phyloP scores from a whole-genome alignment of 2,888 invertebrate species.

The Pandemis corylana region DNA sequence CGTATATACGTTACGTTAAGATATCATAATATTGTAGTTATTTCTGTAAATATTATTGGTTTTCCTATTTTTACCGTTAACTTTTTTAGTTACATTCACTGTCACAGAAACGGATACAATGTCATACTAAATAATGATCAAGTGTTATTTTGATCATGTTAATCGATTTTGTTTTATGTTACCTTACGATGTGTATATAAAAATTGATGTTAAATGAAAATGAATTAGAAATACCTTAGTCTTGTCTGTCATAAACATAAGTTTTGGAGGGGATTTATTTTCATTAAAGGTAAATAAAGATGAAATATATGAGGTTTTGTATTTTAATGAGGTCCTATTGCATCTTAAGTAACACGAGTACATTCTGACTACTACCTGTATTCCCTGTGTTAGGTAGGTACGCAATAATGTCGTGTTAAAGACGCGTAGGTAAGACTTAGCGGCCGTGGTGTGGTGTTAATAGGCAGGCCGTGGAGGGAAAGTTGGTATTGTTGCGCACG shows the following conservation, averaged over 20 bases:
- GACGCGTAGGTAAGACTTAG: conserved; percentile 1
- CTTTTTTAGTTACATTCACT: not conserved
- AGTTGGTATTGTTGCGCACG: conserved; percentile 58
- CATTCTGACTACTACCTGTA: not conserved
- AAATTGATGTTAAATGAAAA: conserved; percentile 24
- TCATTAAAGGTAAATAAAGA: conserved; percentile 69
- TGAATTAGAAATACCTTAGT: conserved; percentile 44
- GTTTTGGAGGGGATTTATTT: conserved; percentile 64
- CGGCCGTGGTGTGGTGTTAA: conserved; percentile 15
- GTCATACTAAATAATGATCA: conserved; percentile 1
- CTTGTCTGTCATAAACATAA: conserved; percentile 56
- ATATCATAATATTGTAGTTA: not conserved
- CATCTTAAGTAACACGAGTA: not conserved
- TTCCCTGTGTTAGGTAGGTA: not conserved
- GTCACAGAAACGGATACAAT: not conserved
- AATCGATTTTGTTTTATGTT: conserved; percentile 15
- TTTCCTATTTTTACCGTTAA: not conserved
- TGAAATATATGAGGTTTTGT: conserved; percentile 54
- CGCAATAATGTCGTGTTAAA: not conserved
- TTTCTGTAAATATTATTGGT: not conserved
- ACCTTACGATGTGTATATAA: conserved; percentile 19
- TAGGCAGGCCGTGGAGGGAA: conserved; percentile 32
- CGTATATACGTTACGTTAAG: not conserved
- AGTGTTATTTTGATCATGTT: conserved; percentile 18
- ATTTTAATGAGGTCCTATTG: conserved; percentile 43